Evolutionary conservation across 2,888 invertebrate species (phyloP).

Genomic region (Chouioia cunea): DNA sequence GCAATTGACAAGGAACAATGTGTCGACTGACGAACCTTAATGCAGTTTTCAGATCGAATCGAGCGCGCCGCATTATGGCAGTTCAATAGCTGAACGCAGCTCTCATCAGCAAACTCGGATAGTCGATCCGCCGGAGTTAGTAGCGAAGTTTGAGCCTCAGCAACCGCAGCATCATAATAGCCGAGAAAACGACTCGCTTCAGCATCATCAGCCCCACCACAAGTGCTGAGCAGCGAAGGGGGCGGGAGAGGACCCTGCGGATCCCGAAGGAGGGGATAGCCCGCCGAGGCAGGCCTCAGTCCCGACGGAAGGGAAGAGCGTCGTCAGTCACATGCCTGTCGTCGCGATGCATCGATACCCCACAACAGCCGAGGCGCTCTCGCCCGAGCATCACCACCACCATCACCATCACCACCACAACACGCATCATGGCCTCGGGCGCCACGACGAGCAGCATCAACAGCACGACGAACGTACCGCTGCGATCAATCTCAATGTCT

Average conservation of each 20-base stretch:
- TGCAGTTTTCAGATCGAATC: slow-evolving; percentile 11
- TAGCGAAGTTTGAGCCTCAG: no score
- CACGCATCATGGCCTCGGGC: slow-evolving; percentile 40
- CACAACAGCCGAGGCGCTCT: slow-evolving; percentile 60
- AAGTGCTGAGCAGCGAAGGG: slow-evolving; percentile 54
- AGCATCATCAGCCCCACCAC: neutral
- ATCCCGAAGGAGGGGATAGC: slow-evolving; percentile 65
- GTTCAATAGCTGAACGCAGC: no score
- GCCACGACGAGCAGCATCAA: slow-evolving; percentile 49
- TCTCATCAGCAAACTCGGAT: no score
- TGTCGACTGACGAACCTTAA: neutral
- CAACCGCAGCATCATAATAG: no score
- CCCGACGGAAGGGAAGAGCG: slow-evolving; percentile 60
- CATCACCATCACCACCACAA: slow-evolving; percentile 46
- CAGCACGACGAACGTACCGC: slow-evolving; percentile 28
- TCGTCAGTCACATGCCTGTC: slow-evolving; percentile 59
- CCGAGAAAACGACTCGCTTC: no score
- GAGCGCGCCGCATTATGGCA: neutral
- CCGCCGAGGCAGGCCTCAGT: slow-evolving; percentile 56
- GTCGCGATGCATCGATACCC: slow-evolving; percentile 65
- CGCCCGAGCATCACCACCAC: slow-evolving; percentile 49
- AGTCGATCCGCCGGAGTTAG: no score
- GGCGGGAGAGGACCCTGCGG: slow-evolving; percentile 59
- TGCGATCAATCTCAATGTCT: slow-evolving; percentile 55
- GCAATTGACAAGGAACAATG: no score